Evolutionary conservation across 2,797 vertebrate genomes (phyloP).

Genomic region (Leptodactylus fallax): DNA sequence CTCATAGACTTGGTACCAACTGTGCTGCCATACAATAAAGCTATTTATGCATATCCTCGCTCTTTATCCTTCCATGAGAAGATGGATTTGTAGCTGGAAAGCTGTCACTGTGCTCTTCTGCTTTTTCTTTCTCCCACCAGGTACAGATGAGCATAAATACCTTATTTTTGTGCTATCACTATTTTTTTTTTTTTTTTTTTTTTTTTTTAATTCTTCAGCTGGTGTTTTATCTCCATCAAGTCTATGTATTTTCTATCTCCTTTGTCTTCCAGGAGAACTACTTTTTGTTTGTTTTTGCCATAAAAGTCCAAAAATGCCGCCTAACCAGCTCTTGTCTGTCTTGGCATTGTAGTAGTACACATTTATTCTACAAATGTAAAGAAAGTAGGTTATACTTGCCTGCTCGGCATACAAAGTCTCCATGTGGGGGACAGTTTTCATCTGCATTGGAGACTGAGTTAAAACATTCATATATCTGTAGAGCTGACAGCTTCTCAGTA

Average conservation of each 20-base stretch:
- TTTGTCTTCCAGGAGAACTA: neutral
- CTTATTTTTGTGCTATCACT: constrained; percentile 59
- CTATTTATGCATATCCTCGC: constrained; percentile 65
- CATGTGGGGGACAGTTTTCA: too few relatives aligned
- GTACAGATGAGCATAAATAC: constrained; percentile 58
- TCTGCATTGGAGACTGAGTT: too few relatives aligned
- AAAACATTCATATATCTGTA: too few relatives aligned
- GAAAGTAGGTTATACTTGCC: too few relatives aligned
- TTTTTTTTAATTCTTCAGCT: constrained; percentile 12
- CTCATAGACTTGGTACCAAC: constrained; percentile 63
- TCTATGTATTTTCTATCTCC: neutral
- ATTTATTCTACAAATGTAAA: neutral
- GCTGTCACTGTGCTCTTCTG: constrained; percentile 59
- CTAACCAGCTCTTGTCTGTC: neutral
- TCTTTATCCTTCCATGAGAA: constrained; percentile 60
- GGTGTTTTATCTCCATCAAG: neutral
- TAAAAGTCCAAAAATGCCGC: neutral
- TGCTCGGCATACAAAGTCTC: too few relatives aligned
- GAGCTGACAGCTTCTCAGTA: too few relatives aligned
- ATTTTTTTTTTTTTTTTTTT: constrained; percentile 1
- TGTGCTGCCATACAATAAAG: constrained; percentile 67
- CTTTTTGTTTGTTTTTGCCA: neutral
- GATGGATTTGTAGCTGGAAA: constrained; percentile 50
- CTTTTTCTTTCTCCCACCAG: constrained; percentile 60
- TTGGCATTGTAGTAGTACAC: neutral